These are phyloP conservation scores for Papilio helenus DNA, from an alignment of 1,140 invertebrate genomes.

Conservation along the genomic window DNA sequence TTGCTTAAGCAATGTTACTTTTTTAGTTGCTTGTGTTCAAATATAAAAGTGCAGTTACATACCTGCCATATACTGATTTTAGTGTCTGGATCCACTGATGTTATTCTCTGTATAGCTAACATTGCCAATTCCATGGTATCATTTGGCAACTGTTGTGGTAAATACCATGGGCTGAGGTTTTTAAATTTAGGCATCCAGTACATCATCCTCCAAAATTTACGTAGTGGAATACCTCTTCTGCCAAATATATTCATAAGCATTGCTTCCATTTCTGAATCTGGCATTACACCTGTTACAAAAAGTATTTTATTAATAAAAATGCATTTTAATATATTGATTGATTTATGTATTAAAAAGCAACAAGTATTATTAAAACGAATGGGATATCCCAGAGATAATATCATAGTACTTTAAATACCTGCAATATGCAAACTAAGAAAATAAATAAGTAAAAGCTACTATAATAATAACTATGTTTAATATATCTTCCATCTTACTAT, in stretches of 20 bases:
- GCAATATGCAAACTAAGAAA: background rate
- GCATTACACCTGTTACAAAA: slow-evolving; percentile 89
- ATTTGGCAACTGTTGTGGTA: slow-evolving; percentile 89
- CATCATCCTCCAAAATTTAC: slow-evolving; percentile 95
- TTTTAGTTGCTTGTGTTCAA: background rate
- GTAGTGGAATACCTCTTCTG: slow-evolving; percentile 87
- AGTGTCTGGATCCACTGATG: slow-evolving; percentile 91
- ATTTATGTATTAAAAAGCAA: background rate
- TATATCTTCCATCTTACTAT: too few relatives aligned
- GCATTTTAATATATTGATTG: background rate
- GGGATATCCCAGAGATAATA: background rate
- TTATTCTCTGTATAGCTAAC: slow-evolving; percentile 93
- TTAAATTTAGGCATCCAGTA: slow-evolving; percentile 99
- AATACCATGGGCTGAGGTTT: slow-evolving; percentile 94
- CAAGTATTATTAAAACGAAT: background rate
- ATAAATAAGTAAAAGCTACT: too few relatives aligned
- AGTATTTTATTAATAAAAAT: slow-evolving; percentile 17
- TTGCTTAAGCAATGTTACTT: background rate
- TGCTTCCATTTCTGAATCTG: slow-evolving; percentile 93
- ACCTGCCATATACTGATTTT: slow-evolving; percentile 88
- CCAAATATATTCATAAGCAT: slow-evolving; percentile 95
- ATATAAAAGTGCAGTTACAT: slow-evolving; percentile 47
- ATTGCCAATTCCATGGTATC: slow-evolving; percentile 92
- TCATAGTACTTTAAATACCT: background rate
- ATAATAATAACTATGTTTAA: too few relatives aligned